Evolutionary conservation across 2,888 invertebrate species (phyloP).

Genomic region (Lasioglossum leucozonium): DNA sequence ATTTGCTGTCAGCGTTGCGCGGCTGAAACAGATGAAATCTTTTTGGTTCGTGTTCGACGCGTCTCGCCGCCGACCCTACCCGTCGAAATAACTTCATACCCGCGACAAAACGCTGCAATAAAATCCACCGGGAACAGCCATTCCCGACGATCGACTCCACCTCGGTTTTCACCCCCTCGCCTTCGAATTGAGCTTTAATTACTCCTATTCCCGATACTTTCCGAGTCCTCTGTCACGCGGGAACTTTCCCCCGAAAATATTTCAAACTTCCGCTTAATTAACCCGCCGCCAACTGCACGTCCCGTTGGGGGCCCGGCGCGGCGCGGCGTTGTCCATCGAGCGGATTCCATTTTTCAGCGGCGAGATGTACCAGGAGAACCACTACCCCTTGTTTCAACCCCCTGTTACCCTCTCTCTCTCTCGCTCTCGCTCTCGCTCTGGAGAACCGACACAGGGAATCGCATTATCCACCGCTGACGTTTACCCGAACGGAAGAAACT

Average conservation of each 20-base stretch:
- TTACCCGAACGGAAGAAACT: constrained; percentile 61
- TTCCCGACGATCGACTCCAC: background rate
- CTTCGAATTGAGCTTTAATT: constrained; percentile 29
- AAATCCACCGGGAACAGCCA: constrained; percentile 35
- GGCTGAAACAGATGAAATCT: too few species aligned
- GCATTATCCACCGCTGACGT: constrained; percentile 62
- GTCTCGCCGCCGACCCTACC: background rate
- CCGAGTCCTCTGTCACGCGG: background rate
- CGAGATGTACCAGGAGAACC: background rate
- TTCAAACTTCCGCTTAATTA: constrained; percentile 48
- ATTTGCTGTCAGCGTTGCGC: too few species aligned
- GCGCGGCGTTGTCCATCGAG: constrained; percentile 24
- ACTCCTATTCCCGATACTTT: constrained; percentile 17
- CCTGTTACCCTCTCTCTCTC: background rate
- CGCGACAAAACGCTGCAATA: constrained; percentile 27
- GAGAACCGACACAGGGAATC: constrained; percentile 50
- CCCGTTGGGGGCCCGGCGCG: background rate
- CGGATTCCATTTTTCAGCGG: constrained; percentile 35
- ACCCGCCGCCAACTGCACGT: background rate
- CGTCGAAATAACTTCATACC: constrained; percentile 27
- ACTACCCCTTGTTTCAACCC: background rate
- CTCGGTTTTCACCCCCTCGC: too few species aligned
- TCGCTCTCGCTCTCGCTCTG: too few species aligned
- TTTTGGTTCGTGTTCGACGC: background rate
- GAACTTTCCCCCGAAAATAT: constrained; percentile 32